phyloP scores from a whole-genome alignment of 1,140 invertebrate species.

The Drosophila tristis region DNA sequence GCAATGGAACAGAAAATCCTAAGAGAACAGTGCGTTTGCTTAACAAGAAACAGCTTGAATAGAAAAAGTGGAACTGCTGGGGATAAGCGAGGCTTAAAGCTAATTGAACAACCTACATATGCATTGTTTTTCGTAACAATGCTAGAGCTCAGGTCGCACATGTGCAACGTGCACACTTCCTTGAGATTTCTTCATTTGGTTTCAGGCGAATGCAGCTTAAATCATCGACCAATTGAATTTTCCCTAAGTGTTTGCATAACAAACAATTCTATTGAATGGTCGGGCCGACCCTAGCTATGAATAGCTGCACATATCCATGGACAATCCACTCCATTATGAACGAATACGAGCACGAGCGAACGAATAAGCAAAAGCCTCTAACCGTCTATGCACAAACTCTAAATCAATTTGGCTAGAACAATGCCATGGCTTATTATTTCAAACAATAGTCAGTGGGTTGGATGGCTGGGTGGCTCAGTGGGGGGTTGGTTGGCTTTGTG shows the following conservation, averaged over 20 bases:
- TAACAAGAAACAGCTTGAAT: no score
- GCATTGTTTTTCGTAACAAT: no score
- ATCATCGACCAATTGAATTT: conserved; percentile 36
- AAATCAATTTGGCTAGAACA: conserved; percentile 72
- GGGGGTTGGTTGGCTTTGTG: conserved; percentile 14
- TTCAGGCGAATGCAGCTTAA: not conserved
- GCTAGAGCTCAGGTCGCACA: no score
- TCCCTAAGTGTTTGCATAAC: conserved; percentile 19
- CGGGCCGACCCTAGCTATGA: conserved; percentile 12
- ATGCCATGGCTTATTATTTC: conserved; percentile 63
- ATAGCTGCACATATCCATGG: conserved; percentile 48
- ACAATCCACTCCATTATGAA: conserved; percentile 46
- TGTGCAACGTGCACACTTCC: no score
- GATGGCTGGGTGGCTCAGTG: conserved; percentile 4
- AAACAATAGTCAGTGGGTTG: conserved; percentile 50
- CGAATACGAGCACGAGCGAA: not conserved
- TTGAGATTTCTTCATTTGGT: not conserved
- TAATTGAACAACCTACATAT: no score
- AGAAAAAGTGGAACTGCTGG: no score
- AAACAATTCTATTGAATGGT: conserved; percentile 11
- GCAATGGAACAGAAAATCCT: no score
- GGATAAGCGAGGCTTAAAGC: no score
- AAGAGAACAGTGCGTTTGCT: no score
- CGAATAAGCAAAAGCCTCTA: conserved; percentile 20
- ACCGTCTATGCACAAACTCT: conserved; percentile 50